Evolutionary conservation across 2,888 invertebrate genomes (phyloP), one percentile per base, ranked within the genome.

Genomic region (Eledona agricola): DNA sequence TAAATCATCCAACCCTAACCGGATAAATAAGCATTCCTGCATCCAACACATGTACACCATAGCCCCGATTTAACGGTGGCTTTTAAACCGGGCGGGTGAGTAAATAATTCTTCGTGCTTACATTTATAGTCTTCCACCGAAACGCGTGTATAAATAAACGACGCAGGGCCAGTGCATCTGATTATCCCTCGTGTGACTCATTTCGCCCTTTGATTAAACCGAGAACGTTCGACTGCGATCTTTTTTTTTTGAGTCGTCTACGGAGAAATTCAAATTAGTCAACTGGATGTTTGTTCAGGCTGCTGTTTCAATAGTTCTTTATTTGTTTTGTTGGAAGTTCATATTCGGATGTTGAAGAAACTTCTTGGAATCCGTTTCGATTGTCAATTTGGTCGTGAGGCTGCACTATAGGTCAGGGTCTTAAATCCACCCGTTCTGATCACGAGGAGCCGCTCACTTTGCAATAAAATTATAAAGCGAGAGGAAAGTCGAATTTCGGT

Each of bases 51-150:
- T 51, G 51, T 31, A 49, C 29, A 31, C 49, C 49, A 40, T 49
- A 29, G 49, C 28, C 17, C 29, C 23, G 34, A 50, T 50, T 49
- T 49, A 49, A 49, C 37, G 37, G 37, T 31, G 31, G 49, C 49
- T 50, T 50, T 50, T 31, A 50, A 40, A 50, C 26, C 28, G 42
- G n/a, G 7, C 46, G 35, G 28, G 34, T 32, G 26, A 51, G 51
- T 43, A 51, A 51, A 51, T 51, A 51, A 51, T 29, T 34, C 43
- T 43, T 42, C 35, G 46, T 51, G 51, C 42, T 38, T 19, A 29
- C 49, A 28, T 49, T 49, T 49, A 49, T 37, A 29, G 49, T 43
- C 34, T 51, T 51, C 19, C 42, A 51, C 25, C 23, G 51, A 51
- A 51, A 32, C 29, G 25, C 15, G 19, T 4, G 31, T 43, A 46